Evolutionary conservation across 1,140 invertebrate genomes (phyloP), one percentile per base, ranked within the genome.

Genomic region (Atta cephalotes): DNA sequence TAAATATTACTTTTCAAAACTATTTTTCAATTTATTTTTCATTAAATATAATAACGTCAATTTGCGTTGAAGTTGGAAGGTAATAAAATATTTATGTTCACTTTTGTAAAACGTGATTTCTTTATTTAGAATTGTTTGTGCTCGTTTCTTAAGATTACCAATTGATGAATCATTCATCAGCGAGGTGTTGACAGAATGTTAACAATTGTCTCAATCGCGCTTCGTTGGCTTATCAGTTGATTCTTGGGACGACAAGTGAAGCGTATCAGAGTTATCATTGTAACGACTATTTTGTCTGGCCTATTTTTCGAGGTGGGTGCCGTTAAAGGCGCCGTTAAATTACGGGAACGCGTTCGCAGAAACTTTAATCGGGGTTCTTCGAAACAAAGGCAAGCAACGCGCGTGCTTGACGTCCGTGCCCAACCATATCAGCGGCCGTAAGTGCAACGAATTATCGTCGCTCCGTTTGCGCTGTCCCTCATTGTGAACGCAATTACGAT

Each of bases 291-390:
- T 84, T 84, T 25, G 70, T 76, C 25, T 84, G 70, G 39, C 45
- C 70, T 62, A 51, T 84, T 84, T 84, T 49, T 62, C 80, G 28
- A 74, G 56, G 28, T 81, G 10, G 65, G 31, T 39, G 51, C 31
- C 25, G 56, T 76, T 81, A 81, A 84, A 84, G n/a, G 70, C 56
- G 70, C 74, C 80, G 70, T 74, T 84, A 84, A 84, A 76, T 35
- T 60, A 62, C 80, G 53, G 39, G 66, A 63, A 76, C 56, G 80
- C 56, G 56, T 84, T 84, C 80, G 80, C 45, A 39, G 80, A 84
- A 84, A 25, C 56, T 76, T 84, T 84, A 84, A 84, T 76, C 70
- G 70, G 49, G 9, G 12, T 84, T 84, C 80, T 28, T 18, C n/a
- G 80, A 84, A 82, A 84, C 80, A 62, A 74, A 74, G 45, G 70